phyloP scores from a whole-genome alignment of 2,113 vertebrate species.

The Monarcha castaneiventris region DNA sequence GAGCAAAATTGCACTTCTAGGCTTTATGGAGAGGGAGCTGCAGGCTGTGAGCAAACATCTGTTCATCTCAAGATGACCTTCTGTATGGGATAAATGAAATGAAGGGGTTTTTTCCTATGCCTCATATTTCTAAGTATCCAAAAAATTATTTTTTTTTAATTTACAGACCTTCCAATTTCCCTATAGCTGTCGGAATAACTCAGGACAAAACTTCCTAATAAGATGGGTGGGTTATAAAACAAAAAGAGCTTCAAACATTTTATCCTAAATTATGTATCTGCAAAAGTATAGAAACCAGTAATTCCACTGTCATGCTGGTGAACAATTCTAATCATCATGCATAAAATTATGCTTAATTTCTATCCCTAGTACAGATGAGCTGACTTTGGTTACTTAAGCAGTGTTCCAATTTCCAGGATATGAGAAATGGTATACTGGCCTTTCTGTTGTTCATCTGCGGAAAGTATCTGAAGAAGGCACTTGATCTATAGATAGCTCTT shows the following conservation, averaged over 20 bases:
- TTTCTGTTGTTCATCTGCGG: not conserved
- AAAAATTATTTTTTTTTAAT: not conserved
- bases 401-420: not conserved
- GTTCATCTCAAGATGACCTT: not conserved
- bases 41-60: not conserved
- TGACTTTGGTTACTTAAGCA: not conserved
- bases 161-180: not conserved
- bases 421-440: not conserved
- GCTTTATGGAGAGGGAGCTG: not conserved
- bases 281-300: not conserved
- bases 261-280: not conserved
- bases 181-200: not conserved
- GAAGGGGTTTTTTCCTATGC: not conserved
- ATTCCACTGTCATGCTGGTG: not conserved
- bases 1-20: not conserved
- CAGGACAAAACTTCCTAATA: not conserved
- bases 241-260: conserved; percentile 9
- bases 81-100: not conserved
- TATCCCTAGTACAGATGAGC: not conserved
- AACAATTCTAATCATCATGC: not conserved
- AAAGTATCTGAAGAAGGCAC: conserved; percentile 25
- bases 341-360: not conserved
- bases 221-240: not conserved
- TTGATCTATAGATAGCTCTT: conserved; percentile 50
- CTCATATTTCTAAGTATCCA: not conserved